Percentiles rank a stretch among this genome's conserved stretches.
Evolutionary conservation across 2,888 invertebrate species (phyloP).

Genomic region (Chrysodeixis includens): DNA sequence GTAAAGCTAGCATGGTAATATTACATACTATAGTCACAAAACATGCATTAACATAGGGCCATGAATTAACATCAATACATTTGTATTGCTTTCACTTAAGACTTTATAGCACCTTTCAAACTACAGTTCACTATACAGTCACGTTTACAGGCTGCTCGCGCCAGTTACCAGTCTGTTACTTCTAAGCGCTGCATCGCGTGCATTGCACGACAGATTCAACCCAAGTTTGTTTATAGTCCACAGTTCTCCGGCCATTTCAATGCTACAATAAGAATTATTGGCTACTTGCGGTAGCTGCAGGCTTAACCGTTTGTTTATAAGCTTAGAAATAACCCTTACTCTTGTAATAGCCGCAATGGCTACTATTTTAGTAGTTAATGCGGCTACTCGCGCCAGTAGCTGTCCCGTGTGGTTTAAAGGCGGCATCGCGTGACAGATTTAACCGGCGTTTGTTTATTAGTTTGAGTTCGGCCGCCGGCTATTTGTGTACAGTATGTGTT

Average conservation of each 20-base stretch:
- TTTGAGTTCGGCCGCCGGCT: conserved; percentile 44
- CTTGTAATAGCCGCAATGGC: not conserved
- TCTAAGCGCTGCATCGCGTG: conserved; percentile 33
- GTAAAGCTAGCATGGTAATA: too few relatives aligned
- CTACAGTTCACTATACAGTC: not conserved
- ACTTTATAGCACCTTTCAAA: not conserved
- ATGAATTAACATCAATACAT: not conserved
- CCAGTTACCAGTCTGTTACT: not conserved
- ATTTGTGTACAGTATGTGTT: conserved; percentile 46
- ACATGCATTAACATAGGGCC: too few relatives aligned
- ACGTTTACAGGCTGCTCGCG: conserved; percentile 5
- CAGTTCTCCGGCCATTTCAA: conserved; percentile 26
- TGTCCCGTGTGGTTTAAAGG: conserved; percentile 29
- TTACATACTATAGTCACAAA: too few relatives aligned
- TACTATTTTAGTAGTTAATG: not conserved
- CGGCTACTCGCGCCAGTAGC: conserved; percentile 25
- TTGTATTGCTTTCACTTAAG: not conserved
- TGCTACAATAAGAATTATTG: not conserved
- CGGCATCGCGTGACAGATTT: conserved; percentile 60
- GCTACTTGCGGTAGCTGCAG: conserved; percentile 20
- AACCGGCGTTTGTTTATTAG: conserved; percentile 60
- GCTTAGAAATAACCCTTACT: not conserved
- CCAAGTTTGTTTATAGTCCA: conserved; percentile 52
- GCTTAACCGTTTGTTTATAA: not conserved
- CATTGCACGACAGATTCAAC: conserved; percentile 59